phyloP scores from a whole-genome alignment of 2,113 vertebrate species.

The Pterocles burchelli region DNA sequence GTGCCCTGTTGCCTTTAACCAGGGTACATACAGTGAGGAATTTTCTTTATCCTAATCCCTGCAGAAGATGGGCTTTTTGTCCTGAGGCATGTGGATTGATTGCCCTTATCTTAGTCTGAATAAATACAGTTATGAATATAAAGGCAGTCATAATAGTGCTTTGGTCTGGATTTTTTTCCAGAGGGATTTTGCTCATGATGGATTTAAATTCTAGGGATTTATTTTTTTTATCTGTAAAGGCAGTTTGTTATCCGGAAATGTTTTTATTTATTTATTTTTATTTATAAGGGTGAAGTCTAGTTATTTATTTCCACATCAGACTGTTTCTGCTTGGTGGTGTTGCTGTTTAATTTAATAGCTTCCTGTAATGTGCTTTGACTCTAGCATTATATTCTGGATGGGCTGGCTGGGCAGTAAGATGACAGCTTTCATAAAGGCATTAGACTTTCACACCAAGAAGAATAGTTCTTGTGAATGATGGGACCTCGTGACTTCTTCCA shows the following conservation, averaged over 20 bases:
- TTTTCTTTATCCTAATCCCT: slow-evolving; percentile 2
- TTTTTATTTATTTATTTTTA: neutral
- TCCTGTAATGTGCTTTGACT: neutral
- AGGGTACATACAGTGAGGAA: neutral
- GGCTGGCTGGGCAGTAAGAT: neutral
- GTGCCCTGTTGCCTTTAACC: neutral
- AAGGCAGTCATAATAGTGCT: slow-evolving; percentile 8
- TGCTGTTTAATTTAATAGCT: neutral
- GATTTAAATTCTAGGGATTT: slow-evolving; percentile 54
- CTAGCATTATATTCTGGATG: neutral
- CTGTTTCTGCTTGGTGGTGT: neutral
- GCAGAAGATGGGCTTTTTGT: slow-evolving; percentile 30
- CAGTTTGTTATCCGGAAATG: neutral
- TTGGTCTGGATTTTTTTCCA: neutral
- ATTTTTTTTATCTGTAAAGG: slow-evolving; percentile 21
- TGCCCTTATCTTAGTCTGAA: slow-evolving; percentile 51
- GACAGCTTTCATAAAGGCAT: neutral
- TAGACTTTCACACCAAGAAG: neutral
- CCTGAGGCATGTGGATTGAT: slow-evolving; percentile 30
- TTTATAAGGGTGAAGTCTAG: slow-evolving; percentile 3
- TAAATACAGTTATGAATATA: slow-evolving; percentile 39
- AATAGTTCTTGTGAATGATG: neutral
- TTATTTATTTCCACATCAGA: neutral
- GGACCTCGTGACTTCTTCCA: neutral
- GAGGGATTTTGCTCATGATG: neutral